phyloP scores from a whole-genome alignment of 2,888 invertebrate species.

The Leptopilina myrica region DNA sequence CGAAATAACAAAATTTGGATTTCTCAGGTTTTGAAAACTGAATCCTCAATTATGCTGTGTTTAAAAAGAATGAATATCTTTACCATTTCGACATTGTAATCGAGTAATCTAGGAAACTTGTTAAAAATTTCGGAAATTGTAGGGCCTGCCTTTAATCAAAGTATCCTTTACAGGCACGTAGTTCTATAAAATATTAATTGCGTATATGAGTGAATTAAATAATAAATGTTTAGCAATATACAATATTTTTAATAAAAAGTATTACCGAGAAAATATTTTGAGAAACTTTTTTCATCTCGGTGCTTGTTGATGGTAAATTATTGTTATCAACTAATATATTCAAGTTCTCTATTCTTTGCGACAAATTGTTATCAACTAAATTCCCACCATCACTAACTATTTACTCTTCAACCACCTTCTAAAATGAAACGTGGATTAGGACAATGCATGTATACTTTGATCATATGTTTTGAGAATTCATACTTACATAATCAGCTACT shows the following conservation, averaged over 20 bases:
- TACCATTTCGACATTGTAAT: neutral
- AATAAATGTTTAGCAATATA: neutral
- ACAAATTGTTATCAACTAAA: neutral
- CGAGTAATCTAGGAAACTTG: neutral
- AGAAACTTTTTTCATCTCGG: neutral
- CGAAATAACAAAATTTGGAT: too few relatives aligned
- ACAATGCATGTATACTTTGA: neutral
- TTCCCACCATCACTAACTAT: neutral
- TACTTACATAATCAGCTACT: neutral
- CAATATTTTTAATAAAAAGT: neutral
- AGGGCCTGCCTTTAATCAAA: neutral
- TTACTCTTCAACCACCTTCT: neutral
- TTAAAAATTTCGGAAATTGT: neutral
- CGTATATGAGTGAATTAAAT: neutral
- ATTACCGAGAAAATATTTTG: neutral
- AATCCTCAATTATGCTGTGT: too few relatives aligned
- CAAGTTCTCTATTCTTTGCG: neutral
- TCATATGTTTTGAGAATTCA: neutral
- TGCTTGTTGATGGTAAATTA: neutral
- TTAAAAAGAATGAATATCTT: neutral
- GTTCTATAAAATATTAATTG: slow-evolving; percentile 22
- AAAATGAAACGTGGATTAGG: neutral
- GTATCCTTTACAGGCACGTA: slow-evolving; percentile 17
- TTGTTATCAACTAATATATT: neutral
- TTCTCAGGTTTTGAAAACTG: too few relatives aligned